A percentile compares a stretch with the other conserved stretches of the same genome.
Evolutionary conservation across 2,888 invertebrate species (phyloP).

Genomic region (Escarpia spicata): DNA sequence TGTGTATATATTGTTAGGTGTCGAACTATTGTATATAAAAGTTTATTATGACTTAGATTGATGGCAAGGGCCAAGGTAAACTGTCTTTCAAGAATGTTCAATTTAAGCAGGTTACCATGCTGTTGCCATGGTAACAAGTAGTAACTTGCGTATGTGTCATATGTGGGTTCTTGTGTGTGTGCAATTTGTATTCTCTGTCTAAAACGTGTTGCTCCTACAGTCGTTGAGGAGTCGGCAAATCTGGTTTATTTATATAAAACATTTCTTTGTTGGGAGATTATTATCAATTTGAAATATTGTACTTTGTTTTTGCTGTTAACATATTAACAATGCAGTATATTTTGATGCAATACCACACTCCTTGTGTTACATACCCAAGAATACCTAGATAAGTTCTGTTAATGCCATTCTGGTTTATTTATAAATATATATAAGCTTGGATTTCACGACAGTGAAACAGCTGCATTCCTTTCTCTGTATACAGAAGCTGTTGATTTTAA

Average conservation of each 20-base stretch:
- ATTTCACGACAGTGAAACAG: neutral
- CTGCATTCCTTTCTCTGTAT: neutral
- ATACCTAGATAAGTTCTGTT: neutral
- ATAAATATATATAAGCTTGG: neutral
- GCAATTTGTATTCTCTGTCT: neutral
- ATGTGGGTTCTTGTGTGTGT: neutral
- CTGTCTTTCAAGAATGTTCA: neutral
- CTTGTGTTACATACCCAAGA: neutral
- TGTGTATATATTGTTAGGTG: neutral
- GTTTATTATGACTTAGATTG: neutral
- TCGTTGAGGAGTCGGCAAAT: neutral
- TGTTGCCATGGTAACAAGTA: neutral
- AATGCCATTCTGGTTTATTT: neutral
- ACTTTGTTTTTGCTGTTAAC: neutral
- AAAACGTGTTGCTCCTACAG: neutral
- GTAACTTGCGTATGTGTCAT: neutral
- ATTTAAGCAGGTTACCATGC: neutral
- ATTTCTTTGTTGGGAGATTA: neutral
- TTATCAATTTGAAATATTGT: neutral
- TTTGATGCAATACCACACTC: neutral
- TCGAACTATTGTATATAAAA: neutral
- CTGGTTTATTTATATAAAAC: neutral
- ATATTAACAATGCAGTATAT: neutral
- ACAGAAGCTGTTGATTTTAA: neutral
- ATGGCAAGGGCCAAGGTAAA: neutral